Conservation (phyloP, 2,797 vertebrate genomes). For the Corythornis leucogaster region DNA sequence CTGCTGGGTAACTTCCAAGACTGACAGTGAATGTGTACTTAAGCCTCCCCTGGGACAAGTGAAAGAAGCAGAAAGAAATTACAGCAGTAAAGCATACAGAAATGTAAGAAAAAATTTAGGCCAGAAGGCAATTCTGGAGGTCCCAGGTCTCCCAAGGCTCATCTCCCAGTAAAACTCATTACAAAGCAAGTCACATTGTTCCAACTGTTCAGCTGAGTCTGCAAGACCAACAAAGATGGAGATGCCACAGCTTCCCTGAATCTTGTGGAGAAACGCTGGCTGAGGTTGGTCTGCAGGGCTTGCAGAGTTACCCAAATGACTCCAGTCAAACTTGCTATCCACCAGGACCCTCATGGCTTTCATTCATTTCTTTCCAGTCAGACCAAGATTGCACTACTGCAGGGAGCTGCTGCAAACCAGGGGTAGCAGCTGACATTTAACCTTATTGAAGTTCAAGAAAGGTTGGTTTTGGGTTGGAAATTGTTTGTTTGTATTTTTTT, state of each 20-base stretch:
- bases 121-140: neutral
- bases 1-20: neutral
- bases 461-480: neutral
- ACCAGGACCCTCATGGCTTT: neutral
- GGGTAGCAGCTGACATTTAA: neutral
- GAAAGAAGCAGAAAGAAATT: neutral
- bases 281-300: neutral
- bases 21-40: neutral
- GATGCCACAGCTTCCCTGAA: neutral
- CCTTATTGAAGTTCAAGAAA: neutral
- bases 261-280: neutral
- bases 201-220: neutral
- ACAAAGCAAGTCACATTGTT: neutral
- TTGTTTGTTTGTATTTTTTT: too few species aligned
- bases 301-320: neutral
- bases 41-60: neutral
- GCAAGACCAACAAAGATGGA: accelerated
- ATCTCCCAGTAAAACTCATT: neutral
- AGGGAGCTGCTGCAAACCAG: neutral
- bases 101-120: neutral
- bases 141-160: neutral
- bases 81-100: neutral
- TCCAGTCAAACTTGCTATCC: neutral
- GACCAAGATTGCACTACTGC: neutral
- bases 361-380: neutral